Evolutionary conservation across 2,888 invertebrate species (phyloP), one percentile per base, ranked within the genome.

Genomic region (Lepas anatifera): DNA sequence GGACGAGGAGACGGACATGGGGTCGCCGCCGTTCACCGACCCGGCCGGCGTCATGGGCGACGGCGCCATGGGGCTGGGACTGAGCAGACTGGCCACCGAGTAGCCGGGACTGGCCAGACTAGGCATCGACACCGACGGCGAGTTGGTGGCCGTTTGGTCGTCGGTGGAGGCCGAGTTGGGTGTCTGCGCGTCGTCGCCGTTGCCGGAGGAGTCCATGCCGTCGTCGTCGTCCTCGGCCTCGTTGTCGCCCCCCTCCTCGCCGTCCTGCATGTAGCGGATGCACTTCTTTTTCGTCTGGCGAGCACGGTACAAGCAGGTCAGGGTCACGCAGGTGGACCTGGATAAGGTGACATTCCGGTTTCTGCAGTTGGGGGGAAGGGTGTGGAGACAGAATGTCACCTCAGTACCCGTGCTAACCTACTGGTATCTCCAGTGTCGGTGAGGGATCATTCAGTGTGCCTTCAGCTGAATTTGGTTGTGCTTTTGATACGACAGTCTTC

Each of bases 231-330:
- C 69, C 73, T 74, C 69, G 74, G 76, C 73, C 72, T 76, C 74
- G 68, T 75, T 72, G 68, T 76, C 76, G n/a, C 76, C 75, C 64
- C 74, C 74, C 68, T 76, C 77, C 76, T 88, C 83, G 52, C 75
- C 75, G 76, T 88, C 88, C 84, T 93, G 94, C 89, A 93, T 89
- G 84, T 95, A 95, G 76, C 95, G 90, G 79, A 95, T 91, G 85
- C 95, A 95, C 84, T 95, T 95, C 84, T 95, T 95, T 87, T 95
- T 95, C 95, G 92, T 85, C 94, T 95, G 85, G 8, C 84, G 85
- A 76, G n/a, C n/a, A n/a, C n/a, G n/a, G n/a, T n/a, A n/a, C n/a
- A n/a, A n/a, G n/a, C n/a, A n/a, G n/a, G n/a, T n/a, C n/a, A n/a
- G n/a, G n/a, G n/a, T n/a, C n/a, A n/a, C n/a, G n/a, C n/a, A n/a